phyloP scores from a whole-genome alignment of 2,797 vertebrate genomes.

The Perodicticus potto region DNA sequence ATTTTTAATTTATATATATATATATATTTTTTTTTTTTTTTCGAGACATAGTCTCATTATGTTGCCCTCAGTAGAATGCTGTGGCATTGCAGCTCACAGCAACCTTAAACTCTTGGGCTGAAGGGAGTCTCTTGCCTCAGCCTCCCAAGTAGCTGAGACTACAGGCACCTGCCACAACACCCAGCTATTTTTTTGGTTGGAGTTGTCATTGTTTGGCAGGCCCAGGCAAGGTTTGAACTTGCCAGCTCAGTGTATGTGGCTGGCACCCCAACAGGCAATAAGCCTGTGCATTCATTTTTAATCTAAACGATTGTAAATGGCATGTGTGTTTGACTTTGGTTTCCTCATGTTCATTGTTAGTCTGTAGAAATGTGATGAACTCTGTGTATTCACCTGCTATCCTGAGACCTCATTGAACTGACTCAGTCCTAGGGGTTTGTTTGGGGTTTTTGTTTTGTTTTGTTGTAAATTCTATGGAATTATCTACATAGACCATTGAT shows the following conservation, averaged over 20 bases:
- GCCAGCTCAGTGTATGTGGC: no score
- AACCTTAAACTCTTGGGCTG: no score
- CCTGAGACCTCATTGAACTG: background rate
- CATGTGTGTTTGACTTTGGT: background rate
- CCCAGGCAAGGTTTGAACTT: no score
- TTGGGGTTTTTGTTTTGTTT: background rate
- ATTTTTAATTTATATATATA: no score
- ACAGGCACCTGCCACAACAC: accelerated
- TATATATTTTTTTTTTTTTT: no score
- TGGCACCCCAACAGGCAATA: no score
- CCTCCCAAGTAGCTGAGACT: background rate
- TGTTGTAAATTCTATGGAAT: background rate
- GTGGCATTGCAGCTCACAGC: no score
- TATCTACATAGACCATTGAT: background rate
- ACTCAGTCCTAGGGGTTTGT: background rate
- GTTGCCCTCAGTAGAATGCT: no score
- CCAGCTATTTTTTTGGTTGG: background rate
- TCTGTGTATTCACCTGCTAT: background rate
- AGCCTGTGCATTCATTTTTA: no score
- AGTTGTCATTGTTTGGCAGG: no score
- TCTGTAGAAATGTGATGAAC: background rate
- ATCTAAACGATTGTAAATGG: background rate
- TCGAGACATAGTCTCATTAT: no score
- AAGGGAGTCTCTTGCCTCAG: no score
- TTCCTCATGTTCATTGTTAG: background rate